A percentile compares a stretch with the other conserved stretches of the same genome.
Conservation (phyloP, 2,888 invertebrate species). For the Ctena decussata region DNA sequence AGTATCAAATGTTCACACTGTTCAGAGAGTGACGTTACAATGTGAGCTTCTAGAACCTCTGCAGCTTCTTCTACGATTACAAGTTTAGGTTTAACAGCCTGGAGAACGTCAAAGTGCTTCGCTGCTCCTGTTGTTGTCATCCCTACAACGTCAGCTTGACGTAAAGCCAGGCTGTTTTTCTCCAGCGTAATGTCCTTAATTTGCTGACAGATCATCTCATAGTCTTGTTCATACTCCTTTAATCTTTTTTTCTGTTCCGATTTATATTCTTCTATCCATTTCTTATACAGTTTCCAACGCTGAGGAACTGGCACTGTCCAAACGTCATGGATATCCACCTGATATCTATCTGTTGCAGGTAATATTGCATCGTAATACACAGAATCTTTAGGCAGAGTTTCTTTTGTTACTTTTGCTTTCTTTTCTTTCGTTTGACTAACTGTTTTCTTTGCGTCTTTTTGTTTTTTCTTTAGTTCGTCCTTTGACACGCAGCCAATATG, state of each 20-base stretch:
- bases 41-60: conserved; percentile 94
- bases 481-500: not conserved
- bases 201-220: conserved; percentile 50
- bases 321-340: conserved; percentile 66
- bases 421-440: too few relatives aligned
- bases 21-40: conserved; percentile 92
- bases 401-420: not conserved
- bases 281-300: conserved; percentile 87
- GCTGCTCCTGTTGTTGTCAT: conserved; percentile 86
- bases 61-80: conserved; percentile 94
- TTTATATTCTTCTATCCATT: conserved; percentile 81
- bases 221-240: conserved; percentile 52
- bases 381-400: not conserved
- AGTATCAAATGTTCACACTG: conserved; percentile 94
- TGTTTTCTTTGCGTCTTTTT: too few relatives aligned
- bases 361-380: not conserved
- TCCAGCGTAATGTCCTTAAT: conserved; percentile 64
- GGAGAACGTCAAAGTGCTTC: conserved; percentile 75
- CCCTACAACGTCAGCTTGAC: conserved; percentile 77
- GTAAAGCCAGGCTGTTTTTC: conserved; percentile 75
- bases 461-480: too few relatives aligned
- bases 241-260: conserved; percentile 48
- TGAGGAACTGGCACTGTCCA: conserved; percentile 76
- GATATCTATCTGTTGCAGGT: conserved; percentile 73
- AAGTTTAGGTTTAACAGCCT: conserved; percentile 84